Conservation (phyloP, 2,113 vertebrate genomes). For the Xiphias gladius region DNA sequence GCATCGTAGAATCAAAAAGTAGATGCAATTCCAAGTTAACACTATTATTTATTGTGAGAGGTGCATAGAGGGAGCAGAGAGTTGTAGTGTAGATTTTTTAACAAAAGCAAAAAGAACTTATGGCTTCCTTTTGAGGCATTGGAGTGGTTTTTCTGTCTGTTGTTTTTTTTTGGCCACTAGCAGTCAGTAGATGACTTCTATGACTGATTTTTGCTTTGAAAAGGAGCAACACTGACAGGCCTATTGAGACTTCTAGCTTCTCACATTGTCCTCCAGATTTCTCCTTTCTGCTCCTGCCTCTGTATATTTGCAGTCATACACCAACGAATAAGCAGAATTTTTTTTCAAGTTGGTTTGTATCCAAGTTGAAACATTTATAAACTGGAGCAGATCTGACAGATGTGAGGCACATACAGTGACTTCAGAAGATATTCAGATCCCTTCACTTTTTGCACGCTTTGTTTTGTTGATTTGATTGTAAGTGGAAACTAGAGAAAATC, state of each 20-base stretch:
- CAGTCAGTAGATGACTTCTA: constrained; percentile 23
- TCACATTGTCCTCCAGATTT: background rate
- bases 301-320: background rate
- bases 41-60: background rate
- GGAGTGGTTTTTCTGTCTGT: background rate
- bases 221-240: background rate
- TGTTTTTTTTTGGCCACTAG: constrained; percentile 23
- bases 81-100: background rate
- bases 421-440: too few relatives aligned
- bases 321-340: background rate
- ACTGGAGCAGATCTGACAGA: background rate
- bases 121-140: constrained; percentile 3
- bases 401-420: too few relatives aligned
- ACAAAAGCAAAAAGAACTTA: constrained; percentile 34
- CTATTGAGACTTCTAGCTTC: background rate
- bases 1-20: background rate
- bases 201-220: constrained; percentile 40
- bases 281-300: background rate
- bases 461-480: background rate
- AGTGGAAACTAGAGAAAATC: too few relatives aligned
- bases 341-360: background rate
- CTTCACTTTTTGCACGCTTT: background rate
- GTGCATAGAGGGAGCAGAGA: background rate
- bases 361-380: background rate
- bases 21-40: background rate